Conservation (phyloP, 2,888 invertebrate species). For the Isoperla grammatica region DNA sequence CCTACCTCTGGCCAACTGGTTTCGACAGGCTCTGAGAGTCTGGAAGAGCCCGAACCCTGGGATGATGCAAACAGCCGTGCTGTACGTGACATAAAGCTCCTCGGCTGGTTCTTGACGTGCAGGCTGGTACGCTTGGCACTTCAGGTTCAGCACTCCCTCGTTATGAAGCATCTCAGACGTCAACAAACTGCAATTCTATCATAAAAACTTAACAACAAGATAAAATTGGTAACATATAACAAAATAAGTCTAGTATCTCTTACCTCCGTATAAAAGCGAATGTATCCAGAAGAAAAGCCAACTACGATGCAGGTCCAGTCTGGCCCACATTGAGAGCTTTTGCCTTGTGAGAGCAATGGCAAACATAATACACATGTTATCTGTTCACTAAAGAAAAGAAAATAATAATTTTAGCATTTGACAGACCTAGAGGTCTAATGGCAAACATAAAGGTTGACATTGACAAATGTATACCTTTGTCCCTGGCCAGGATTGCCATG, state of each 20-base stretch:
- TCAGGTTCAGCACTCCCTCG: conserved; percentile 69
- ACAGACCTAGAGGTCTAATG: neutral
- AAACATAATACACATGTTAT: conserved; percentile 49
- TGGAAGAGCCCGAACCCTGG: conserved; percentile 74
- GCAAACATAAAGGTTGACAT: neutral
- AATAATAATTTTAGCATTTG: neutral
- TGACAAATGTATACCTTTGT: neutral
- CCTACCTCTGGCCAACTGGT: conserved; percentile 72
- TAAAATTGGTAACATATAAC: neutral
- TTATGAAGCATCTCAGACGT: conserved; percentile 80
- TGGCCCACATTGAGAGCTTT: conserved; percentile 56
- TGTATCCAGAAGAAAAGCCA: conserved; percentile 78
- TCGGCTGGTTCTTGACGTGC: conserved; percentile 50
- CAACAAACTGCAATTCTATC: conserved; percentile 67
- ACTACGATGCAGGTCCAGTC: conserved; percentile 93
- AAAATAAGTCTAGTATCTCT: conserved; percentile 17
- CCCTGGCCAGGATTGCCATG: conserved; percentile 48
- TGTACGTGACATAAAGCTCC: conserved; percentile 71
- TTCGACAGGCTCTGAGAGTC: conserved; percentile 69
- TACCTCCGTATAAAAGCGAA: conserved; percentile 83
- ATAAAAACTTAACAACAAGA: conserved; percentile 25
- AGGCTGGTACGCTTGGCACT: conserved; percentile 64
- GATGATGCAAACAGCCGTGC: conserved; percentile 64
- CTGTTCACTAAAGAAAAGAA: conserved; percentile 43
- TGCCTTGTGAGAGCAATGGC: conserved; percentile 49